Percentiles rank a stretch among this genome's conserved stretches.
Evolutionary conservation across 2,113 vertebrate species (phyloP).

Genomic region (Miniopterus natalensis): DNA sequence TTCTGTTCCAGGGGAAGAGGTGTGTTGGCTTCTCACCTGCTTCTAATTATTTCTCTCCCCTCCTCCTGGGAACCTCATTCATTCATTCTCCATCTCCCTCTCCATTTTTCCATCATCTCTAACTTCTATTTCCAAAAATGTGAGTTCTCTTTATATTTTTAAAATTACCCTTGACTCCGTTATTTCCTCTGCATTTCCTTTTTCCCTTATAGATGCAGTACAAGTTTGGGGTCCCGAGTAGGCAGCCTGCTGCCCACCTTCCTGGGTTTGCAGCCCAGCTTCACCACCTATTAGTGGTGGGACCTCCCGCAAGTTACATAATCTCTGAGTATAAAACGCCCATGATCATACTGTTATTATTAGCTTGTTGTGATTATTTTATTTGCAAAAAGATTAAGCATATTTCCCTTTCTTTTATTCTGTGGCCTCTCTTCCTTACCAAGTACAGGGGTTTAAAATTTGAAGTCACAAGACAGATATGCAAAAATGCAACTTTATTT

Average conservation of each 20-base stretch:
- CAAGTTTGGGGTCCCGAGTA: fast-evolving
- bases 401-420: neutral
- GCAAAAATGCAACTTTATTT: neutral
- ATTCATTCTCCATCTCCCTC: neutral
- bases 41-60: neutral
- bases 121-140: neutral
- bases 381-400: neutral
- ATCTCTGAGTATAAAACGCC: neutral
- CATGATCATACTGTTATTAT: neutral
- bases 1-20: neutral
- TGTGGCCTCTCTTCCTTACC: neutral
- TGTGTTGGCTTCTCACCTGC: neutral
- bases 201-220: neutral
- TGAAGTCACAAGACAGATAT: neutral
- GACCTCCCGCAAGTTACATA: neutral
- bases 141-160: neutral
- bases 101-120: neutral
- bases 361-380: neutral
- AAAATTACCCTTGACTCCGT: neutral
- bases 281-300: too few species aligned
- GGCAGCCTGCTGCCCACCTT: too few species aligned
- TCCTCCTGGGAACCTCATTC: neutral
- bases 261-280: neutral
- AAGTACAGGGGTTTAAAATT: neutral
- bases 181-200: neutral